These are phyloP conservation scores for Sericinus montela DNA, from an alignment of 2,888 invertebrate species.

Conservation along the genomic window DNA sequence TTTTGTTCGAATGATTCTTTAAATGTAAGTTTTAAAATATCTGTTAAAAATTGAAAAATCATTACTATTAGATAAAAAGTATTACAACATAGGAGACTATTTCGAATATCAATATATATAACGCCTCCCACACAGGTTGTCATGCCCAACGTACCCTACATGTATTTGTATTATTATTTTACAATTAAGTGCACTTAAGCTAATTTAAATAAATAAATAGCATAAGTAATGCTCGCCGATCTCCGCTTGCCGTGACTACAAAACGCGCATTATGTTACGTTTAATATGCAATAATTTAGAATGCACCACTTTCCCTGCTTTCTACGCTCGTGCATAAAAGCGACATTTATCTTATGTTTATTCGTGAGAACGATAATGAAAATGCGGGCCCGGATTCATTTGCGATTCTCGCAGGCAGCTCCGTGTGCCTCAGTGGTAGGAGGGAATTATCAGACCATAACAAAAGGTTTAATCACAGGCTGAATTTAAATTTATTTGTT, in stretches of 20 bases:
- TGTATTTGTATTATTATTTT: too few species aligned
- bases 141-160: too few species aligned
- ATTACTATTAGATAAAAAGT: too few species aligned
- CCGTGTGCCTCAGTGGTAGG: conserved; percentile 6
- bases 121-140: too few species aligned
- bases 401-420: conserved; percentile 1
- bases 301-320: conserved; percentile 19
- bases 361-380: conserved; percentile 14
- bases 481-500: neutral
- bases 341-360: conserved; percentile 13
- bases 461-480: conserved; percentile 6
- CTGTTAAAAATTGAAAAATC: too few species aligned
- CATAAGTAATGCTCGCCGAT: neutral
- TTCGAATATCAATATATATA: too few species aligned
- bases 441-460: conserved; percentile 10
- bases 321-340: conserved; percentile 16
- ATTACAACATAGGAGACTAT: too few species aligned
- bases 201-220: neutral
- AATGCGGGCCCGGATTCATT: conserved; percentile 5
- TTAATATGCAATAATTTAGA: conserved; percentile 9
- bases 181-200: too few species aligned
- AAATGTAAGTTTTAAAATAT: too few species aligned
- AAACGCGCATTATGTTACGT: conserved; percentile 2
- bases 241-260: neutral
- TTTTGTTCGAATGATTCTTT: too few species aligned